phyloP scores from a whole-genome alignment of 2,888 invertebrate genomes.

The Nipponacmea schrenckii region DNA sequence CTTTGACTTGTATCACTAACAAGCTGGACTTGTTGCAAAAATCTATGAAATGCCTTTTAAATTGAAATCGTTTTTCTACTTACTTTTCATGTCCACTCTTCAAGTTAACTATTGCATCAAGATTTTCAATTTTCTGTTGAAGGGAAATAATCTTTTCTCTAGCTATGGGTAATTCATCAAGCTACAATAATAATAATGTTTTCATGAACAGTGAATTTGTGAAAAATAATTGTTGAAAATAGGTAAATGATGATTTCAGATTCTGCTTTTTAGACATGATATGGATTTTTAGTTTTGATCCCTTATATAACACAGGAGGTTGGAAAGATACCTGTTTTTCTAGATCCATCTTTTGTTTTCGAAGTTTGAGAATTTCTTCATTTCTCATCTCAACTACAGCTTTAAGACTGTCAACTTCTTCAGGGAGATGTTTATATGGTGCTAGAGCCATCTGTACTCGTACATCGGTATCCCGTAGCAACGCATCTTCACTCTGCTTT shows the following conservation, averaged over 20 bases:
- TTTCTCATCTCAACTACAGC: conserved; percentile 89
- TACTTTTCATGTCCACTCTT: conserved; percentile 81
- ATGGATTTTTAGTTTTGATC: neutral
- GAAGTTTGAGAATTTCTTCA: conserved; percentile 83
- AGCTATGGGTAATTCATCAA: conserved; percentile 79
- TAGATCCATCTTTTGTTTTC: conserved; percentile 72
- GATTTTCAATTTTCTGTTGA: conserved; percentile 86
- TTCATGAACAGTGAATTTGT: too few species aligned
- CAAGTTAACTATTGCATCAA: conserved; percentile 79
- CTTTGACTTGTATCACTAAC: too few species aligned
- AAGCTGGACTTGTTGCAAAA: too few species aligned
- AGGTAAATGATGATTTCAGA: too few species aligned
- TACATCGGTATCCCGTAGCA: conserved; percentile 67
- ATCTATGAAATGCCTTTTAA: too few species aligned
- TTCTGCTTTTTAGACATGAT: too few species aligned
- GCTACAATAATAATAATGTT: conserved; percentile 46
- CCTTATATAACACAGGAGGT: neutral
- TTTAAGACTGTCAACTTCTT: conserved; percentile 84
- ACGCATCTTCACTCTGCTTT: conserved; percentile 64
- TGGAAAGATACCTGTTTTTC: conserved; percentile 72
- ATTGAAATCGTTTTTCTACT: conserved; percentile 48
- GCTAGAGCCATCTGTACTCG: conserved; percentile 67
- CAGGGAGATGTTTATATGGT: conserved; percentile 71
- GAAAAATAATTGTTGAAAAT: too few species aligned
- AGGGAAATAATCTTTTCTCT: conserved; percentile 81